Percentiles rank a stretch among this genome's conserved stretches.
Evolutionary conservation across 1,140 invertebrate species (phyloP).

Genomic region (Drosophila lini): DNA sequence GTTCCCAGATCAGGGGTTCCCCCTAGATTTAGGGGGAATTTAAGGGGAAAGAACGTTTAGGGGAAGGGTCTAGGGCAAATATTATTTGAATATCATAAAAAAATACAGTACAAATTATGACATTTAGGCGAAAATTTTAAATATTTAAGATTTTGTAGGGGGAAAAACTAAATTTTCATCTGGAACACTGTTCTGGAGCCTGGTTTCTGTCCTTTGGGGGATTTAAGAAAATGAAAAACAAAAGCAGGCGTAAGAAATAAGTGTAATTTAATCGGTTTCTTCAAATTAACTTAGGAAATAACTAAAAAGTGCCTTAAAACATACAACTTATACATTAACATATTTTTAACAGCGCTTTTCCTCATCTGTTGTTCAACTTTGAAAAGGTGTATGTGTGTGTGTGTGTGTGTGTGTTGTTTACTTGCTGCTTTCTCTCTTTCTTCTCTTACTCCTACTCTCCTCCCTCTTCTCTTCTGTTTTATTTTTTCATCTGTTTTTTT

Average conservation of each 20-base stretch:
- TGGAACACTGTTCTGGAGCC: neutral
- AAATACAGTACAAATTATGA: too few species aligned
- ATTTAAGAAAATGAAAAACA: constrained; percentile 26
- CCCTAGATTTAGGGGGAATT: too few species aligned
- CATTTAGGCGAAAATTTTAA: too few species aligned
- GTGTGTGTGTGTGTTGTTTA: constrained; percentile 32
- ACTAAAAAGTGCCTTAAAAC: constrained; percentile 81
- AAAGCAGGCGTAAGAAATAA: constrained; percentile 67
- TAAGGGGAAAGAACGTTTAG: too few species aligned
- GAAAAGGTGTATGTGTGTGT: constrained; percentile 52
- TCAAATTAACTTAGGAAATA: constrained; percentile 80
- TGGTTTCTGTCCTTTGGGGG: constrained; percentile 6
- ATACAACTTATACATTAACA: constrained; percentile 63
- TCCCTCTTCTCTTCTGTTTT: neutral
- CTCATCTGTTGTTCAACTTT: constrained; percentile 65
- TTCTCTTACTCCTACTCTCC: constrained; percentile 6
- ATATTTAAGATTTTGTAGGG: too few species aligned
- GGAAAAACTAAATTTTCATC: too few species aligned
- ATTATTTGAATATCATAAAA: too few species aligned
- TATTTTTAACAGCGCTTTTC: constrained; percentile 71
- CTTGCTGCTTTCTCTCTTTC: constrained; percentile 54
- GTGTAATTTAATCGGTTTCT: constrained; percentile 78
- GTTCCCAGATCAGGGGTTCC: too few species aligned
- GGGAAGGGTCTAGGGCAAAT: too few species aligned
- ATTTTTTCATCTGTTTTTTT: constrained; percentile 16